A percentile compares a stretch with the other conserved stretches of the same genome.
Conservation (phyloP, 2,113 vertebrate genomes). For the Neogobius melanostomus region DNA sequence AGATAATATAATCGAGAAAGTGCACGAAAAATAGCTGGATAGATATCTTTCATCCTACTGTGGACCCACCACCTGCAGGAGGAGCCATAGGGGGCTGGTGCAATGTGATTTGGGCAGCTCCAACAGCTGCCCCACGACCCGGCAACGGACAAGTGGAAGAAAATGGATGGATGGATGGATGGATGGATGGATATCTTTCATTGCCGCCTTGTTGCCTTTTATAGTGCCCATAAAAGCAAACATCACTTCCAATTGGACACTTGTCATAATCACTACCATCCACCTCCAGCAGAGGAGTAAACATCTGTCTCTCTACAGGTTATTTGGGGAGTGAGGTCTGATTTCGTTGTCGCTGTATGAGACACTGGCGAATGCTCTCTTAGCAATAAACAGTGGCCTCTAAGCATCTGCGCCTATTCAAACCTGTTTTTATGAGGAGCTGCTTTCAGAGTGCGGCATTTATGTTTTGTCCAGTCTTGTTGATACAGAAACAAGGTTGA, state of each 20-base stretch:
- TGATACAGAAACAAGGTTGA: no score
- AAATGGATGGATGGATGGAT: no score
- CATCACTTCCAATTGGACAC: neutral
- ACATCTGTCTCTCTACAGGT: neutral
- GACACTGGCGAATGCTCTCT: neutral
- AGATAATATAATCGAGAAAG: no score
- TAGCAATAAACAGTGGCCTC: constrained; percentile 9
- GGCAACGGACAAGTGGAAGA: no score
- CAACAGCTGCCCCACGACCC: no score
- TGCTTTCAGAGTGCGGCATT: neutral
- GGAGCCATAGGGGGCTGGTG: no score
- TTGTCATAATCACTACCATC: neutral
- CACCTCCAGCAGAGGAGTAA: neutral
- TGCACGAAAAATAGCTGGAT: no score
- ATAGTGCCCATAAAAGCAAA: neutral
- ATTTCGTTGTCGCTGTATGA: neutral
- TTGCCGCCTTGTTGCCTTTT: neutral
- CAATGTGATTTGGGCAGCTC: no score
- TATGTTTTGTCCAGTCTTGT: no score
- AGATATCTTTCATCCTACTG: no score
- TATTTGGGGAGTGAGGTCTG: neutral
- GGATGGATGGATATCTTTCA: no score
- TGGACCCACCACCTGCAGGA: no score
- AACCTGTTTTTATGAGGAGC: neutral
- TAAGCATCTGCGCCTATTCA: constrained; percentile 23